Conservation (phyloP, 1,140 invertebrate species). For the Papilio xuthus region DNA sequence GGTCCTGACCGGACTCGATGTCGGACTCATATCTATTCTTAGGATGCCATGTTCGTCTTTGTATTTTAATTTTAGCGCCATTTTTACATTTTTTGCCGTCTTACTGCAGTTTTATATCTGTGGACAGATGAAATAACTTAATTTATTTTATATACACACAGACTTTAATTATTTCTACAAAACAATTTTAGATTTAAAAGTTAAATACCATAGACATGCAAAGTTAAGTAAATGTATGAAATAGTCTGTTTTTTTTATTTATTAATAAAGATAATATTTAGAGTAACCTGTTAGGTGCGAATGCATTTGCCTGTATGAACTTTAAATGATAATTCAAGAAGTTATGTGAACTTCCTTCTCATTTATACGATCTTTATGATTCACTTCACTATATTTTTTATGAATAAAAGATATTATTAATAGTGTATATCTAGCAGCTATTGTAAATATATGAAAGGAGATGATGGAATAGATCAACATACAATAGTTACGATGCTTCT, state of each 20-base stretch:
- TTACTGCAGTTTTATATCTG: conserved; percentile 28
- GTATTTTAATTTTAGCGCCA: conserved; percentile 76
- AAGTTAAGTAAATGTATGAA: not conserved
- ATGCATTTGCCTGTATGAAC: not conserved
- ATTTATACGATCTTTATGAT: not conserved
- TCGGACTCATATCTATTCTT: conserved; percentile 72
- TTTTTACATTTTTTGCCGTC: conserved; percentile 48
- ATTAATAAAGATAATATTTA: not conserved
- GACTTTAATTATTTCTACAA: no score
- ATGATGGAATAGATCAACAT: not conserved
- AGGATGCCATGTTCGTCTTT: conserved; percentile 75
- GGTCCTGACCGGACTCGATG: conserved; percentile 44
- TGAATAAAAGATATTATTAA: not conserved
- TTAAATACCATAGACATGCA: no score
- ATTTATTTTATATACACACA: not conserved
- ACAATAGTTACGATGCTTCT: not conserved
- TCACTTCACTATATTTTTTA: not conserved
- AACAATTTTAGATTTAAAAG: no score
- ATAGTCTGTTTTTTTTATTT: not conserved
- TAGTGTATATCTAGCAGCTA: not conserved
- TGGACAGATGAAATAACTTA: conserved; percentile 13
- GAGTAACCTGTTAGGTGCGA: not conserved
- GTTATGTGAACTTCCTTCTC: not conserved
- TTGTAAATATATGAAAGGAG: not conserved
- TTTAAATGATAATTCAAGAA: not conserved